Percentiles rank a stretch among this genome's conserved stretches.
These are phyloP conservation scores for Brachyistius frenatus DNA, from an alignment of 2,113 vertebrate genomes.

Conservation along the genomic window DNA sequence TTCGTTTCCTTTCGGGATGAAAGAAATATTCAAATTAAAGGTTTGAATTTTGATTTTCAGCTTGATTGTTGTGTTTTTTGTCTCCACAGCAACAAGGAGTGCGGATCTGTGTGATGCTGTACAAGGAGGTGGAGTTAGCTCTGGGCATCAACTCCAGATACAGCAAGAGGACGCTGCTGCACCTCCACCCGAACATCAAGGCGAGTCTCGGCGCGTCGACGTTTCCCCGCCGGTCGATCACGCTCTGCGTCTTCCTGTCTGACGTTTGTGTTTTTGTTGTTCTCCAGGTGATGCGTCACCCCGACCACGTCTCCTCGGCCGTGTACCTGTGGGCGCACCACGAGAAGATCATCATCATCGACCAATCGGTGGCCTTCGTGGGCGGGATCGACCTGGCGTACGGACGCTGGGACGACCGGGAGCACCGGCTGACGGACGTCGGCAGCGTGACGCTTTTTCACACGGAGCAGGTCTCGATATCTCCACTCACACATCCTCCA, in stretches of 20 bases:
- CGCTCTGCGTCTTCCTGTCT: neutral
- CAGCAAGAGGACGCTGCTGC: slow-evolving; percentile 91
- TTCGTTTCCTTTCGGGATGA: too few species aligned
- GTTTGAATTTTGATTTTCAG: too few species aligned
- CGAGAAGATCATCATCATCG: slow-evolving; percentile 93
- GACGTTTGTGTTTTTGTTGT: neutral
- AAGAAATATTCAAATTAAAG: too few species aligned
- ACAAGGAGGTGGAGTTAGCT: slow-evolving; percentile 97
- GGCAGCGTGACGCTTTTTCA: slow-evolving; percentile 90
- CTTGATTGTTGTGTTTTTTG: neutral
- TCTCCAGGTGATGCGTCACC: slow-evolving; percentile 95
- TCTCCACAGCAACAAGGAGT: slow-evolving; percentile 93
- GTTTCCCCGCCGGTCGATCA: fast-evolving
- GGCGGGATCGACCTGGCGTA: slow-evolving; percentile 97
- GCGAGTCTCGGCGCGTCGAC: slow-evolving; percentile 69
- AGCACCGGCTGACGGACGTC: slow-evolving; percentile 93
- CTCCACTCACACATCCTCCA: neutral
- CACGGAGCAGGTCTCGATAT: slow-evolving; percentile 48
- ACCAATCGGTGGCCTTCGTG: slow-evolving; percentile 95
- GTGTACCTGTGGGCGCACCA: slow-evolving; percentile 99
- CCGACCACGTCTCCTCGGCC: slow-evolving; percentile 93
- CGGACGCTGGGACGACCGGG: slow-evolving; percentile 94
- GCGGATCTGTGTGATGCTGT: slow-evolving; percentile 93
- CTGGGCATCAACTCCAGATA: slow-evolving; percentile 97
- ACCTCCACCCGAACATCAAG: slow-evolving; percentile 95